These are phyloP conservation scores for Drosophila kuntzei DNA, from an alignment of 2,888 invertebrate genomes.

Conservation along the genomic window DNA sequence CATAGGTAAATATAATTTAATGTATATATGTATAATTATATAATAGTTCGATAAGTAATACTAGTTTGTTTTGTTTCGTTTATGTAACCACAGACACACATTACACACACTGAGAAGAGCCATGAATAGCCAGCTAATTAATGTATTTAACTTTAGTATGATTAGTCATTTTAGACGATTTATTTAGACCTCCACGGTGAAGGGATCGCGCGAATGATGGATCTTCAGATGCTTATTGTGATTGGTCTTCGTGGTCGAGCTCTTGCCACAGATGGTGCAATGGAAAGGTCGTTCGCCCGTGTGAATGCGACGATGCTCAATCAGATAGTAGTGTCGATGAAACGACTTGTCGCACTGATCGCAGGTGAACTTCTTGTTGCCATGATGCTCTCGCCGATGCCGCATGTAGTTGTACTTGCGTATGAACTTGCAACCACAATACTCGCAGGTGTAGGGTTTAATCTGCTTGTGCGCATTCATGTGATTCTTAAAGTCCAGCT, in stretches of 20 bases:
- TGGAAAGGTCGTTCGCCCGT: slow-evolving; percentile 91
- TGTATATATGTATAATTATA: slow-evolving; percentile 33
- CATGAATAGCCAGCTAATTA: slow-evolving; percentile 70
- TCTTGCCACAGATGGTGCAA: slow-evolving; percentile 95
- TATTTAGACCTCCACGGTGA: slow-evolving; percentile 90
- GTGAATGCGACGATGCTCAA: slow-evolving; percentile 94
- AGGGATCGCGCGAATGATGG: slow-evolving; percentile 94
- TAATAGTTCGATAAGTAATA: slow-evolving; percentile 73
- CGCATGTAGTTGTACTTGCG: slow-evolving; percentile 95
- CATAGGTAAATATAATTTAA: slow-evolving; percentile 22
- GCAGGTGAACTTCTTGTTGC: slow-evolving; percentile 91
- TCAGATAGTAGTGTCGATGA: slow-evolving; percentile 94
- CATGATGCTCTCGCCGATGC: slow-evolving; percentile 94
- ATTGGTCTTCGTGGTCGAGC: slow-evolving; percentile 95
- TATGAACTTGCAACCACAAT: slow-evolving; percentile 95
- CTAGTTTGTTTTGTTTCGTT: slow-evolving; percentile 71
- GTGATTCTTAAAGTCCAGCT: slow-evolving; percentile 92
- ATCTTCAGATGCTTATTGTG: slow-evolving; percentile 96
- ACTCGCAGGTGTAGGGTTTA: slow-evolving; percentile 93
- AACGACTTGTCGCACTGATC: slow-evolving; percentile 92
- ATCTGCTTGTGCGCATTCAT: slow-evolving; percentile 94
- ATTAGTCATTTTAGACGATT: slow-evolving; percentile 14
- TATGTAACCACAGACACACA: slow-evolving; percentile 73
- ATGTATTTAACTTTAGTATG: slow-evolving; percentile 52
- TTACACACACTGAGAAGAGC: slow-evolving; percentile 74